phyloP scores from a whole-genome alignment of 2,888 invertebrate species.

The Nemotelus nigrinus region DNA sequence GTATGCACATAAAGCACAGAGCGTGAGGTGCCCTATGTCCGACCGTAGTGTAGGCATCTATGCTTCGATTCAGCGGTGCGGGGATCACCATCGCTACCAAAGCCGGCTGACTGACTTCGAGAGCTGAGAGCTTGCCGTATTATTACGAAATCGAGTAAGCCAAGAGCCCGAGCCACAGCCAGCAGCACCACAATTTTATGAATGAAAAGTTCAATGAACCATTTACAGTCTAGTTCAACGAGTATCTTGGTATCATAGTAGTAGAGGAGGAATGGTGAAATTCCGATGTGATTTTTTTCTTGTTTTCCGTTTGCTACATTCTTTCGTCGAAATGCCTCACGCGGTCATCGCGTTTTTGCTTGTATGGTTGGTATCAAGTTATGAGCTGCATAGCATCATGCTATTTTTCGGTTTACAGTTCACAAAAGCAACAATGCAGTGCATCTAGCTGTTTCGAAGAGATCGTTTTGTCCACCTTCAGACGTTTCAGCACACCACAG shows the following conservation, averaged over 20 bases:
- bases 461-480: too few relatives aligned
- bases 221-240: slow-evolving; percentile 44
- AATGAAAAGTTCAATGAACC: slow-evolving; percentile 61
- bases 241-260: slow-evolving; percentile 38
- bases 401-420: slow-evolving; percentile 22
- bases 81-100: not conserved
- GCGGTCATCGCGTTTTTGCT: slow-evolving; percentile 28
- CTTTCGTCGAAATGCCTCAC: slow-evolving; percentile 16
- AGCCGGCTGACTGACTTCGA: slow-evolving; percentile 27
- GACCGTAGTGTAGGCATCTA: not conserved
- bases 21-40: slow-evolving; percentile 25
- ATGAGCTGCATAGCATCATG: not conserved
- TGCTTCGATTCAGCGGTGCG: not conserved
- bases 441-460: too few relatives aligned
- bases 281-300: slow-evolving; percentile 44
- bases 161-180: not conserved
- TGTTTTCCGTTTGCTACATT: slow-evolving; percentile 28
- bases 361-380: slow-evolving; percentile 2
- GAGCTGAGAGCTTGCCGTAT: slow-evolving; percentile 19
- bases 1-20: slow-evolving; percentile 14
- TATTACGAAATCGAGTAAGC: slow-evolving; percentile 56
- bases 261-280: slow-evolving; percentile 44
- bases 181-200: slow-evolving; percentile 57
- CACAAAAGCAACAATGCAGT: slow-evolving; percentile 25
- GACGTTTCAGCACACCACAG: too few relatives aligned